Evolutionary conservation across 1,140 invertebrate genomes (phyloP).

Genomic region (Bombus superbus): DNA sequence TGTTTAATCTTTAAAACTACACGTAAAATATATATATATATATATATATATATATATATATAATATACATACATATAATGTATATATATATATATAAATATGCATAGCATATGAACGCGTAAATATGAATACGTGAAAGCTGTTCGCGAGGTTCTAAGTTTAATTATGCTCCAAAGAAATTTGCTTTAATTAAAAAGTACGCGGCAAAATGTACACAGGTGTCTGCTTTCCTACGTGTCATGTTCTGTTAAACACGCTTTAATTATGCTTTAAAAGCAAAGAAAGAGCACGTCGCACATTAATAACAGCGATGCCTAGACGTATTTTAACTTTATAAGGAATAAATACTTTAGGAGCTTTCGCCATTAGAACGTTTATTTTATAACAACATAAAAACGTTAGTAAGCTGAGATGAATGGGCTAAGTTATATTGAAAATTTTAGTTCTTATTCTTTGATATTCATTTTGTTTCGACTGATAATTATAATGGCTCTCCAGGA

Average conservation of each 20-base stretch:
- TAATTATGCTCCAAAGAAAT: slow-evolving; percentile 12
- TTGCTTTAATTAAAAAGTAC: slow-evolving; percentile 13
- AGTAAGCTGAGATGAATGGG: too few relatives aligned
- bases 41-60: too few relatives aligned
- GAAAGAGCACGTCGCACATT: background rate
- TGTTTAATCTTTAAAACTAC: background rate
- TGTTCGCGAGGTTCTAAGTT: background rate
- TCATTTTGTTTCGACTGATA: too few relatives aligned
- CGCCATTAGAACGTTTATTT: too few relatives aligned
- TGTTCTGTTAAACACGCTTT: background rate
- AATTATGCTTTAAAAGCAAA: slow-evolving; percentile 15
- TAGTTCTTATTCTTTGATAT: too few relatives aligned
- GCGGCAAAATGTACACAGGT: background rate
- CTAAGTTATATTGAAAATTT: too few relatives aligned
- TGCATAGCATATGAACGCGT: background rate
- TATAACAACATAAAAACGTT: too few relatives aligned
- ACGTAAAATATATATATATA: background rate
- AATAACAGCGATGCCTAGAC: background rate
- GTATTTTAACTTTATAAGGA: background rate
- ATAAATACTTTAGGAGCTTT: background rate
- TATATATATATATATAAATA: too few relatives aligned
- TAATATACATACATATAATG: background rate
- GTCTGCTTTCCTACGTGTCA: background rate
- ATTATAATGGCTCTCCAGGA: too few relatives aligned
- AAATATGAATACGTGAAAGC: background rate